Evolutionary conservation across 2,888 invertebrate genomes (phyloP).

Genomic region (Camptogramma bilineatum): DNA sequence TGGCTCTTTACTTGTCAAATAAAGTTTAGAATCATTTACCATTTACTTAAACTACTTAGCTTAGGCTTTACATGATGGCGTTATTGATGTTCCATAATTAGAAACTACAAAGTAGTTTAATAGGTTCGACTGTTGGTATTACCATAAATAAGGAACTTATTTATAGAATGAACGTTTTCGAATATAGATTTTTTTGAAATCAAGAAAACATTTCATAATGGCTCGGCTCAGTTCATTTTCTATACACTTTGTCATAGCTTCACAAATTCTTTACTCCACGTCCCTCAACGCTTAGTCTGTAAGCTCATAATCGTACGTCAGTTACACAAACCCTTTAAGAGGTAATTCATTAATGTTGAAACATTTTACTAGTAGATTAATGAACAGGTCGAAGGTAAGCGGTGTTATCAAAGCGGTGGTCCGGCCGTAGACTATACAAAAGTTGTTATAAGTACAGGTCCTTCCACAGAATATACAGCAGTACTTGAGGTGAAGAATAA

Average conservation of each 20-base stretch:
- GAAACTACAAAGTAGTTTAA: not conserved
- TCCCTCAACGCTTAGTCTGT: not conserved
- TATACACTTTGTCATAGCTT: too few relatives aligned
- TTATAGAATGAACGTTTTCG: too few relatives aligned
- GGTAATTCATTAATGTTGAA: constrained; percentile 71
- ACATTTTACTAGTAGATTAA: constrained; percentile 64
- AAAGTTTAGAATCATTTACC: constrained; percentile 18
- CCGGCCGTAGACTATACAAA: constrained; percentile 15
- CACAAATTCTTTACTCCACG: too few relatives aligned
- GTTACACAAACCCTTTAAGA: constrained; percentile 50
- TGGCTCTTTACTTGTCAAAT: constrained; percentile 47
- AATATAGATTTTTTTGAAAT: too few relatives aligned
- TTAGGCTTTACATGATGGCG: constrained; percentile 7
- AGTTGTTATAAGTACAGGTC: not conserved
- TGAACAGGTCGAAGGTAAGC: constrained; percentile 81
- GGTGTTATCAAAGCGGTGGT: constrained; percentile 70
- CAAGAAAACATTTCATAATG: too few relatives aligned
- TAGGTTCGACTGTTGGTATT: too few relatives aligned
- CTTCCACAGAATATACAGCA: not conserved
- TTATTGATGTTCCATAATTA: not conserved
- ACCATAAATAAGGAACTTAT: too few relatives aligned
- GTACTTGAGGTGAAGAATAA: not conserved
- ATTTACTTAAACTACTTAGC: constrained; percentile 13
- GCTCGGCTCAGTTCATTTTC: too few relatives aligned
- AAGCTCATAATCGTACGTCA: constrained; percentile 51